Evolutionary conservation across 2,797 vertebrate species (phyloP).

Genomic region (Macropodus opercularis): DNA sequence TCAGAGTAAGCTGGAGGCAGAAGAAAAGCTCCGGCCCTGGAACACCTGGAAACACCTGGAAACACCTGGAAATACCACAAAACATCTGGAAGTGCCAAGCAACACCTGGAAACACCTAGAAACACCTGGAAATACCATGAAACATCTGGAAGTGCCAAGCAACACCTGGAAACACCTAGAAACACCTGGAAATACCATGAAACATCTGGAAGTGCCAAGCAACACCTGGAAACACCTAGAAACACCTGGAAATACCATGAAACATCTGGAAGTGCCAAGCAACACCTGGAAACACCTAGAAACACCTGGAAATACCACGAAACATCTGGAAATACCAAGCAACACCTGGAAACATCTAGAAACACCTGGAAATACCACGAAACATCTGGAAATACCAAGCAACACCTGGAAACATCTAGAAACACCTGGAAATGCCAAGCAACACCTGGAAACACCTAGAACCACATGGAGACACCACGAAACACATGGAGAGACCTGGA

Average conservation of each 20-base stretch:
- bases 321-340: not conserved
- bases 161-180: not conserved
- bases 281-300: not conserved
- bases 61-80: not conserved
- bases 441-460: not conserved
- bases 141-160: too few relatives aligned
- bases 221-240: not conserved
- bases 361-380: not conserved
- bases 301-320: not conserved
- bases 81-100: too few relatives aligned
- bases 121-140: not conserved
- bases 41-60: not conserved
- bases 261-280: too few relatives aligned
- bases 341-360: too few relatives aligned
- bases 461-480: not conserved
- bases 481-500: not conserved
- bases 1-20: not conserved
- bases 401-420: too few relatives aligned
- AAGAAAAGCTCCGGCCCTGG: too few relatives aligned
- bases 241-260: not conserved
- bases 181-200: not conserved
- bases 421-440: too few relatives aligned
- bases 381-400: too few relatives aligned
- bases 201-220: too few relatives aligned
- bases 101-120: not conserved